phyloP scores from a whole-genome alignment of 2,888 invertebrate species.

The Nephrotoma appendiculata region DNA sequence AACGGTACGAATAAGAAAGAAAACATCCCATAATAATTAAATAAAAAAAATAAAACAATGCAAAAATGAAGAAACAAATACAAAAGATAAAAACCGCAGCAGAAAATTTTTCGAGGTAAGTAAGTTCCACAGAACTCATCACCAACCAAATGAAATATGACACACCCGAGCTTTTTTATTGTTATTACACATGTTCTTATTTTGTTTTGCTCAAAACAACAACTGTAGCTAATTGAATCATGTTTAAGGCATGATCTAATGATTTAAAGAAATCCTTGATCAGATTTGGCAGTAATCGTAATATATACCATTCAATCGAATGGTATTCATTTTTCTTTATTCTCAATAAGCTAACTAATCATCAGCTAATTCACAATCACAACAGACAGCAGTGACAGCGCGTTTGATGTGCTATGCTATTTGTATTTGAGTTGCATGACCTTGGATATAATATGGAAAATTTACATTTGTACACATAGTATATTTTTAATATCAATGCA shows the following conservation, averaged over 20 bases:
- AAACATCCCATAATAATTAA: not conserved
- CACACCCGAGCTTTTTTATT: not conserved
- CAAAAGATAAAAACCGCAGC: conserved; percentile 33
- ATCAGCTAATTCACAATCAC: not conserved
- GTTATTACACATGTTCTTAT: not conserved
- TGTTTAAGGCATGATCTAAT: not conserved
- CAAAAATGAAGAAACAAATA: conserved; percentile 31
- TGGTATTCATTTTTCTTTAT: not conserved
- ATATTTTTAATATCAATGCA: not conserved
- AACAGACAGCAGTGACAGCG: not conserved
- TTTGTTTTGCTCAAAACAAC: not conserved
- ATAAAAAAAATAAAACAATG: not conserved
- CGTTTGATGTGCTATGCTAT: not conserved
- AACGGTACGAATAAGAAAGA: not conserved
- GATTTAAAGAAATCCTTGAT: not conserved
- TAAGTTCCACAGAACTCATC: conserved; percentile 15
- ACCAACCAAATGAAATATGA: not conserved
- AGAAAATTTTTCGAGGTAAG: conserved; percentile 32
- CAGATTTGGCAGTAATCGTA: not conserved
- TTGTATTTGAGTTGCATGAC: not conserved
- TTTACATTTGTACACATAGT: not conserved
- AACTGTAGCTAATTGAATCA: not conserved
- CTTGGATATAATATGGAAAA: not conserved
- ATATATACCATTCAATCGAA: not conserved
- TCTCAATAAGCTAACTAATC: not conserved